These are phyloP conservation scores for Ctenicera cuprea DNA, from an alignment of 2,888 invertebrate species.

Conservation along the genomic window DNA sequence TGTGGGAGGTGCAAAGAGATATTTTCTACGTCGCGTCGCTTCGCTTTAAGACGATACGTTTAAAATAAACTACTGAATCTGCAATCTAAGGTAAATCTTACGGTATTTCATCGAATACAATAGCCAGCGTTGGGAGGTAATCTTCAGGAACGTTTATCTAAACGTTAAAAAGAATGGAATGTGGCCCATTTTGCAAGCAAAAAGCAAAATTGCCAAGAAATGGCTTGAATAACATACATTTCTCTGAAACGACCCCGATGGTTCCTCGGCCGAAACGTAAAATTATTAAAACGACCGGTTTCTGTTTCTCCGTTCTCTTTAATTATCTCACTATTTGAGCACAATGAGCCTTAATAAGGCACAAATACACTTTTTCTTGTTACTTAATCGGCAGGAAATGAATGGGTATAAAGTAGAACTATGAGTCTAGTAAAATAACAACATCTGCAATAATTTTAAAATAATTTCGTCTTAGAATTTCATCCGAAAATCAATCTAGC, in stretches of 20 bases:
- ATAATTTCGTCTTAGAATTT: no score
- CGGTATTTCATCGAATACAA: no score
- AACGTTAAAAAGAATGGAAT: not conserved
- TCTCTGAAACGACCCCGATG: conserved; percentile 40
- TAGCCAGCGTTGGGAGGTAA: not conserved
- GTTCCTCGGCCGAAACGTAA: conserved; percentile 29
- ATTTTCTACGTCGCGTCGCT: not conserved
- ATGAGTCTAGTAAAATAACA: no score
- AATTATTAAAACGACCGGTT: conserved; percentile 37
- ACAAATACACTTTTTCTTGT: conserved; percentile 25
- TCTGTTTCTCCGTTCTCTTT: conserved; percentile 33
- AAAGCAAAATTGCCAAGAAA: conserved; percentile 14
- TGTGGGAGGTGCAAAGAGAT: not conserved
- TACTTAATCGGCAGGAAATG: conserved; percentile 13
- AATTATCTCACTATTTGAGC: conserved; percentile 31
- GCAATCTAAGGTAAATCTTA: no score
- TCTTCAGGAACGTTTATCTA: not conserved
- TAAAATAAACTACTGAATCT: no score
- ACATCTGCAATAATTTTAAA: no score
- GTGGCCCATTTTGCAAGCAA: conserved; percentile 1
- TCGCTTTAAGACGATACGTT: not conserved
- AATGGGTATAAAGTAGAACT: not conserved
- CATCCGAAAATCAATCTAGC: no score
- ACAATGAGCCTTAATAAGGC: conserved; percentile 20
- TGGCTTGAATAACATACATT: conserved; percentile 23